Evolutionary conservation across 2,113 vertebrate species (phyloP).

Genomic region (Pelvicachromis taeniatus): DNA sequence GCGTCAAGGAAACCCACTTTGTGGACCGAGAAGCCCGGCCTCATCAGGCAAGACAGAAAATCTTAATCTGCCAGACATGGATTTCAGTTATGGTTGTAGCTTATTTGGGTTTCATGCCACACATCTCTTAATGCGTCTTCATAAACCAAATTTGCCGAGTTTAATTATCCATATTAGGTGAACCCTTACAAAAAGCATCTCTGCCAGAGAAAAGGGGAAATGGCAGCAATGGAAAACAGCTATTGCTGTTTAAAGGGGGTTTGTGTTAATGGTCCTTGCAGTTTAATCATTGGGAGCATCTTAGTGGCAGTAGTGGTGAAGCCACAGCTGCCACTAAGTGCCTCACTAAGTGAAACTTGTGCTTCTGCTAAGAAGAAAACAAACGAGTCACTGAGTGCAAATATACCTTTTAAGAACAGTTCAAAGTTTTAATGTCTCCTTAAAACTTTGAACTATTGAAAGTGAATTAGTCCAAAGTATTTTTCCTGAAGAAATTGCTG

Average conservation of each 20-base stretch:
- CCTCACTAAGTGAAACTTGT: not conserved
- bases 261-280: conserved; percentile 9
- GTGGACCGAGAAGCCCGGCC: conserved; percentile 82
- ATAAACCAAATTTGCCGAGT: not conserved
- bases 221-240: not conserved
- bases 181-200: not conserved
- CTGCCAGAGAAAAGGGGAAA: not conserved
- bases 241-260: not conserved
- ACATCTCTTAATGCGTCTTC: not conserved
- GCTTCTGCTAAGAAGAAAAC: not conserved
- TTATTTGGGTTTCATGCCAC: not conserved
- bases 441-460: not conserved
- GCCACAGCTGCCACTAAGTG: not conserved
- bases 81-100: not conserved
- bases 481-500: not conserved
- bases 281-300: conserved; percentile 29
- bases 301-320: not conserved
- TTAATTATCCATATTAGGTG: not conserved
- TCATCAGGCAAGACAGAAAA: conserved; percentile 78
- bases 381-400: not conserved
- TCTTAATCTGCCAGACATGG: not conserved
- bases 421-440: not conserved
- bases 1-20: conserved; percentile 69
- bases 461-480: not conserved
- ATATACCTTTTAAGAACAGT: not conserved